Percentiles rank a stretch among this genome's conserved stretches.
phyloP scores from a whole-genome alignment of 2,888 invertebrate genomes.

The Drosophila hamatofila region DNA sequence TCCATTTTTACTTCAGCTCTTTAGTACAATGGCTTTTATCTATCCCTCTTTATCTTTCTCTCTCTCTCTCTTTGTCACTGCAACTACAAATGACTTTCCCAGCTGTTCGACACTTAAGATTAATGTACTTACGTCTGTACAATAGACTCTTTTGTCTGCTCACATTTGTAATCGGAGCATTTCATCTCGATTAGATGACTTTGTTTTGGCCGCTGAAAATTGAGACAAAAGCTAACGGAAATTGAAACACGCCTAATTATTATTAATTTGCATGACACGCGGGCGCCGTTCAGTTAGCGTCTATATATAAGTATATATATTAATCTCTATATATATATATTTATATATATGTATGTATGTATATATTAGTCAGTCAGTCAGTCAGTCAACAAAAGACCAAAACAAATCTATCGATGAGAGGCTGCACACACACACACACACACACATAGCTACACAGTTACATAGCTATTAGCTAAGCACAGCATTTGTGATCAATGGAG shows the following conservation, averaged over 20 bases:
- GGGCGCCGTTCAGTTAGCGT: slow-evolving; percentile 49
- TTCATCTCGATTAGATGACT: slow-evolving; percentile 42
- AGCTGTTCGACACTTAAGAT: slow-evolving; percentile 25
- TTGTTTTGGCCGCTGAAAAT: slow-evolving; percentile 12
- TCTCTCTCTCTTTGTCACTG: background rate
- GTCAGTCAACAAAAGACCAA: slow-evolving; percentile 46
- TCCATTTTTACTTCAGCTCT: background rate
- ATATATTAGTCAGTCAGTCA: slow-evolving; percentile 22
- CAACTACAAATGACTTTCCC: slow-evolving; percentile 7
- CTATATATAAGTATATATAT: slow-evolving; percentile 12
- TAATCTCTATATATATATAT: slow-evolving; percentile 7
- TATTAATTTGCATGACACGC: slow-evolving; percentile 76
- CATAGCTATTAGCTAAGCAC: slow-evolving; percentile 7
- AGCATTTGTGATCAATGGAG: slow-evolving; percentile 68
- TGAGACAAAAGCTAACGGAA: slow-evolving; percentile 50
- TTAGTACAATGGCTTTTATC: slow-evolving; percentile 9
- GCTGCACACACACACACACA: slow-evolving; percentile 15
- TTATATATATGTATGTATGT: background rate
- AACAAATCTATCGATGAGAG: slow-evolving; percentile 62
- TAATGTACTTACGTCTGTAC: slow-evolving; percentile 7
- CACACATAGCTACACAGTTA: background rate
- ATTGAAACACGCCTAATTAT: slow-evolving; percentile 72
- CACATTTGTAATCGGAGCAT: slow-evolving; percentile 37
- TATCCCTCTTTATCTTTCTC: background rate
- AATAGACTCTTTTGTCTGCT: slow-evolving; percentile 18